phyloP scores from a whole-genome alignment of 2,888 invertebrate genomes.

The Deilephila porcellus region DNA sequence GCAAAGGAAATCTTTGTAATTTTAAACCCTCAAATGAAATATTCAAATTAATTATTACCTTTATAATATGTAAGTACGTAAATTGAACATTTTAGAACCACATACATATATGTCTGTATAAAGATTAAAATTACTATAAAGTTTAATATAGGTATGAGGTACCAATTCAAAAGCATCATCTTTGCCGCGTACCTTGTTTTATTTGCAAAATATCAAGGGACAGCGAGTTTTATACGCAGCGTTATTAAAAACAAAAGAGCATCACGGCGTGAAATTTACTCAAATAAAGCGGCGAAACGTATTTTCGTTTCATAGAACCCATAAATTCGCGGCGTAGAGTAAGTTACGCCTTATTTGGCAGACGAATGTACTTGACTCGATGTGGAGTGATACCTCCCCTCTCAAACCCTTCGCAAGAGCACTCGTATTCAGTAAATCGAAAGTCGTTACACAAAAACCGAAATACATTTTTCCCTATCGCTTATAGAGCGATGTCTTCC shows the following conservation, averaged over 20 bases:
- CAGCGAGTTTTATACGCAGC: background rate
- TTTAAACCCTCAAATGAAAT: background rate
- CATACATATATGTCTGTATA: too few species aligned
- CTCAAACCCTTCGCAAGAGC: constrained; percentile 74
- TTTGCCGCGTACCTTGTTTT: background rate
- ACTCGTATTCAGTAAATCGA: constrained; percentile 77
- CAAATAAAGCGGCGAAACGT: constrained; percentile 60
- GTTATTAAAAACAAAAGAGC: constrained; percentile 48
- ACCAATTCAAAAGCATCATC: background rate
- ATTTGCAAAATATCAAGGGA: background rate
- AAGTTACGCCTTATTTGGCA: constrained; percentile 79
- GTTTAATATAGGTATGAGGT: background rate
- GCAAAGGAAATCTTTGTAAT: background rate
- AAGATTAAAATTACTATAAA: too few species aligned
- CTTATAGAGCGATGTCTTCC: constrained; percentile 63
- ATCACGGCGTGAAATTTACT: constrained; percentile 69
- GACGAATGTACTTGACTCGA: constrained; percentile 70
- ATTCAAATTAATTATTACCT: too few species aligned
- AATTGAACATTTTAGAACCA: too few species aligned
- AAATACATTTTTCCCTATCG: constrained; percentile 72
- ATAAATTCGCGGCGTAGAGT: constrained; percentile 65
- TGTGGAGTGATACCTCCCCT: constrained; percentile 72
- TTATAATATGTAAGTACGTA: too few species aligned
- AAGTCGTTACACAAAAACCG: constrained; percentile 79
- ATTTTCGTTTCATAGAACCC: constrained; percentile 63